A percentile compares a stretch with the other conserved stretches of the same genome.
Evolutionary conservation across 2,888 invertebrate species (phyloP).

Genomic region (Poecilus cupreus): DNA sequence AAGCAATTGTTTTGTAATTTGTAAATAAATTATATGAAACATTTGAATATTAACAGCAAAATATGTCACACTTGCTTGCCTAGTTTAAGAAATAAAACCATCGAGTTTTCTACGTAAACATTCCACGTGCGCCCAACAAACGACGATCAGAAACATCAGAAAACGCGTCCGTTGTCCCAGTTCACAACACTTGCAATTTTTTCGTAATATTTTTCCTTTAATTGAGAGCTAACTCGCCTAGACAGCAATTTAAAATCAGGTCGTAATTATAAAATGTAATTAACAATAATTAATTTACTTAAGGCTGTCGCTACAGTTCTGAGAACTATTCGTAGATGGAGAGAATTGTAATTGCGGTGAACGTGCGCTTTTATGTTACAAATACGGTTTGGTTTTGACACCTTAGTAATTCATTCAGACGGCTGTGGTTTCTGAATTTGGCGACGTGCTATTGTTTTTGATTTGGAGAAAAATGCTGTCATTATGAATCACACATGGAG

Average conservation of each 20-base stretch:
- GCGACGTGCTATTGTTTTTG: slow-evolving; percentile 9
- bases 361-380: no score
- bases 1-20: no score
- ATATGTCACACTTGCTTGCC: no score
- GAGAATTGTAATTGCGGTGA: not conserved
- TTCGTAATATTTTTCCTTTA: slow-evolving; percentile 37
- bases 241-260: slow-evolving; percentile 10
- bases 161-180: slow-evolving; percentile 11
- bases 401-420: no score
- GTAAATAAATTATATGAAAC: no score
- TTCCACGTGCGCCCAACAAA: no score
- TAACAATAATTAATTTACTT: slow-evolving; percentile 28
- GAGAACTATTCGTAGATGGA: not conserved
- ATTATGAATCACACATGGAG: no score
- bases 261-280: slow-evolving; percentile 39
- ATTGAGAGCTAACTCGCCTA: not conserved
- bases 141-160: not conserved
- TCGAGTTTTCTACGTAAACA: no score
- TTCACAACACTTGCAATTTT: slow-evolving; percentile 39
- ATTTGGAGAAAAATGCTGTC: not conserved
- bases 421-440: no score
- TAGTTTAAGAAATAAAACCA: no score
- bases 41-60: no score
- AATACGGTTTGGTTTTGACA: no score
- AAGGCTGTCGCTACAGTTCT: not conserved